These are phyloP conservation scores for Alca torda DNA, from an alignment of 2,797 vertebrate genomes.

Conservation along the genomic window DNA sequence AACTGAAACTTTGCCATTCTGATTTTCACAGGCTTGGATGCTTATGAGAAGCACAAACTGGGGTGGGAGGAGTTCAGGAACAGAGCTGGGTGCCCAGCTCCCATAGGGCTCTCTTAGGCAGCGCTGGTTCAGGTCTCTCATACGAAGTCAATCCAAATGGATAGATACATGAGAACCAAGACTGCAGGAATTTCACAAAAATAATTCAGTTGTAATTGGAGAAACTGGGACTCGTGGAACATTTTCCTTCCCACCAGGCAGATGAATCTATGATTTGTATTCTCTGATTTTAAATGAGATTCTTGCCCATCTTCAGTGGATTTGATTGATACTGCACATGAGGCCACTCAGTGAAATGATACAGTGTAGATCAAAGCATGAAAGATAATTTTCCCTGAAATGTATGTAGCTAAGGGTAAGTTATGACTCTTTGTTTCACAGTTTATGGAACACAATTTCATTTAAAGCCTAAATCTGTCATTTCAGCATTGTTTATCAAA, in stretches of 20 bases:
- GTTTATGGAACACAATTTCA: constrained; percentile 80
- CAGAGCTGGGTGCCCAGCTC: not conserved
- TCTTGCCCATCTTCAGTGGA: constrained; percentile 56
- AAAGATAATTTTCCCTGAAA: constrained; percentile 77
- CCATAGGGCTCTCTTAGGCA: not conserved
- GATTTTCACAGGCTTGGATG: not conserved
- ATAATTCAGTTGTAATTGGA: constrained; percentile 64
- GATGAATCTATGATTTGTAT: constrained; percentile 72
- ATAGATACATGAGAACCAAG: not conserved
- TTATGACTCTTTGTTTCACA: constrained; percentile 79
- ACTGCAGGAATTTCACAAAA: constrained; percentile 18
- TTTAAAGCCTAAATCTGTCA: constrained; percentile 80
- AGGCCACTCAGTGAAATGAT: constrained; percentile 77
- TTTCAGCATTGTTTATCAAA: constrained; percentile 78
- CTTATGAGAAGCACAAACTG: not conserved
- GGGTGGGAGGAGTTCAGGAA: not conserved
- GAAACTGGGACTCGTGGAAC: constrained; percentile 36
- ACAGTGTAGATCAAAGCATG: constrained; percentile 75
- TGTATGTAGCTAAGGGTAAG: constrained; percentile 69
- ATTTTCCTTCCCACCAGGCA: constrained; percentile 61
- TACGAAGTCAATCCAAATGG: not conserved
- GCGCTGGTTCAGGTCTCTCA: not conserved
- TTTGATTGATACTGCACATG: constrained; percentile 75
- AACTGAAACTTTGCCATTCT: not conserved
- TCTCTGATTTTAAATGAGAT: constrained; percentile 73